phyloP scores from a whole-genome alignment of 1,140 invertebrate species.

The Psilanteris sp. region DNA sequence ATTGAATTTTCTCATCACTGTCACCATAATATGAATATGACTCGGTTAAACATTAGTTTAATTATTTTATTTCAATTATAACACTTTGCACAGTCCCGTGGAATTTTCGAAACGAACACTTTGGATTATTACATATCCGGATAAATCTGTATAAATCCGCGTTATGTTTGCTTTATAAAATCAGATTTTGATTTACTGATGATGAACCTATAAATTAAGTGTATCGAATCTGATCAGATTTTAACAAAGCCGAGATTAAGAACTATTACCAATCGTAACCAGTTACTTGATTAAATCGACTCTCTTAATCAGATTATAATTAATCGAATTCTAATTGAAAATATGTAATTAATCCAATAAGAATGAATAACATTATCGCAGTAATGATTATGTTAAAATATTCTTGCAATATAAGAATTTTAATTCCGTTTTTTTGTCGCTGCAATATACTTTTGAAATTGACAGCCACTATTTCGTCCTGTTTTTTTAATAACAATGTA shows the following conservation, averaged over 20 bases:
- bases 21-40: constrained; percentile 12
- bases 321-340: constrained; percentile 20
- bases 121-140: constrained; percentile 33
- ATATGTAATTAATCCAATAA: not conserved
- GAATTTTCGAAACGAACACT: constrained; percentile 21
- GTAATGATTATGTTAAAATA: constrained; percentile 4
- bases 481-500: constrained; percentile 44
- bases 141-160: constrained; percentile 39
- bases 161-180: constrained; percentile 49
- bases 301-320: constrained; percentile 27
- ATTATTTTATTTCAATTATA: constrained; percentile 43
- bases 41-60: constrained; percentile 43
- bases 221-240: constrained; percentile 36
- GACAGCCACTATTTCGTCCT: not conserved
- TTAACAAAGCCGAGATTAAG: constrained; percentile 49
- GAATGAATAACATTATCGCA: not conserved
- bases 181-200: constrained; percentile 50
- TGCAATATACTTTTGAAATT: constrained; percentile 9
- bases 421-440: constrained; percentile 3
- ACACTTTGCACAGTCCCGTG: constrained; percentile 22
- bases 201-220: constrained; percentile 47
- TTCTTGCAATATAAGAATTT: no score
- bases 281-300: constrained; percentile 16
- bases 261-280: constrained; percentile 27
- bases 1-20: constrained; percentile 31